phyloP scores from a whole-genome alignment of 2,888 invertebrate species.

The Tinea semifulvella region DNA sequence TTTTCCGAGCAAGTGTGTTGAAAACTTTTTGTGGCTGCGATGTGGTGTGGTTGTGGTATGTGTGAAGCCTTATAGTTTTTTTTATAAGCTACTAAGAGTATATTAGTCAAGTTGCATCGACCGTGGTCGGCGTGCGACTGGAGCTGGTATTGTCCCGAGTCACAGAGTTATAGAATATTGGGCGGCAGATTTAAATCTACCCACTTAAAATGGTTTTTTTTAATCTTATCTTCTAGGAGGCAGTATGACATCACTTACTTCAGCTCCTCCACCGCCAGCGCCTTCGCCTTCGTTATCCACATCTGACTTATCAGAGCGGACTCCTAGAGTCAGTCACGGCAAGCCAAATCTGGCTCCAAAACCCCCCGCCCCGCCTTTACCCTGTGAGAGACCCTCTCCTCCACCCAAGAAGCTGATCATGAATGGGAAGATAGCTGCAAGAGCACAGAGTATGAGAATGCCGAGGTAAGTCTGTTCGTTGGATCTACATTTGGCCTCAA shows the following conservation, averaged over 20 bases:
- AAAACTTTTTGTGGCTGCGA: too few relatives aligned
- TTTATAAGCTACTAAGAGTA: too few relatives aligned
- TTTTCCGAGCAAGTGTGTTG: too few relatives aligned
- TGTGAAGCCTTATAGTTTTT: too few relatives aligned
- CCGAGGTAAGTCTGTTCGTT: conserved; percentile 72
- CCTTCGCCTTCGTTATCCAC: conserved; percentile 49
- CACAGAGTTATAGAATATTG: too few relatives aligned
- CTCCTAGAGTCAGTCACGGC: conserved; percentile 68
- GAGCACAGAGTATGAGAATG: conserved; percentile 87
- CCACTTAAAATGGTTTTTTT: too few relatives aligned
- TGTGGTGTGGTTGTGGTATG: too few relatives aligned
- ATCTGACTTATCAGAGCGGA: conserved; percentile 53
- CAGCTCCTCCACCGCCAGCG: conserved; percentile 38
- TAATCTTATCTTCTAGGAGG: conserved; percentile 41
- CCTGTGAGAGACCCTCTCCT: conserved; percentile 70
- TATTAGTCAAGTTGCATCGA: too few relatives aligned
- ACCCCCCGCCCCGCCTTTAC: conserved; percentile 59
- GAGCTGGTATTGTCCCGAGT: too few relatives aligned
- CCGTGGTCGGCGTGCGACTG: too few relatives aligned
- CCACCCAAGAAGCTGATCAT: conserved; percentile 72
- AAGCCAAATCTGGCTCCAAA: conserved; percentile 88
- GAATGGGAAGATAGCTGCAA: conserved; percentile 69
- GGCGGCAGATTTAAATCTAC: too few relatives aligned
- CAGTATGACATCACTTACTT: conserved; percentile 52
- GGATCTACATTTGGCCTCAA: too few relatives aligned